Percentiles rank a stretch among this genome's conserved stretches.
phyloP scores from a whole-genome alignment of 2,113 vertebrate genomes.

The Capreolus pygargus region DNA sequence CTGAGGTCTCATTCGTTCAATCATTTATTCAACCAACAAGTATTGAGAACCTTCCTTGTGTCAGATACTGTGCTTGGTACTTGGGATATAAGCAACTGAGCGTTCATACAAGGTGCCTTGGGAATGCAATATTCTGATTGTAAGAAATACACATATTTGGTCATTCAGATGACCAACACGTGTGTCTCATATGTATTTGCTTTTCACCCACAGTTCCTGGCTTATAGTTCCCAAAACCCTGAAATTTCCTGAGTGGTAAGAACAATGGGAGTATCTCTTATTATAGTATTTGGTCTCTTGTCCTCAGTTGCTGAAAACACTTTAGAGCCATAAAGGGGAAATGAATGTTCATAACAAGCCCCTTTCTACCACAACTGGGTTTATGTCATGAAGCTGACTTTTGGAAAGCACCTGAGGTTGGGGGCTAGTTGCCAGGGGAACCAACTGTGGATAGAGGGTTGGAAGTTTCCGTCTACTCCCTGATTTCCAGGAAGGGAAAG shows the following conservation, averaged over 20 bases:
- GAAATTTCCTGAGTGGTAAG: neutral
- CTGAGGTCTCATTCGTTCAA: neutral
- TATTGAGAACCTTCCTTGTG: neutral
- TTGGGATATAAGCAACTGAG: neutral
- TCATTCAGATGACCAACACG: neutral
- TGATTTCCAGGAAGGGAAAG: neutral
- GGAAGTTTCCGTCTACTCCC: neutral
- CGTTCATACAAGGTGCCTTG: neutral
- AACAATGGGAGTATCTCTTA: neutral
- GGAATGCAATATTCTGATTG: neutral
- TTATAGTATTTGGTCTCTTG: neutral
- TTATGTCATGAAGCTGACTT: neutral
- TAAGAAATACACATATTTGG: neutral
- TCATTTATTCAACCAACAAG: neutral
- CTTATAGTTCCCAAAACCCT: neutral
- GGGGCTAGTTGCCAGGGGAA: neutral
- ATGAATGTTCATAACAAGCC: neutral
- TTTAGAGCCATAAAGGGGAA: neutral
- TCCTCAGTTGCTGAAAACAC: neutral
- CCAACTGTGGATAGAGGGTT: neutral
- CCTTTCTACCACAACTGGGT: neutral
- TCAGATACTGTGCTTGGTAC: neutral
- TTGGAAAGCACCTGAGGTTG: neutral
- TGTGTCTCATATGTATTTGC: neutral
- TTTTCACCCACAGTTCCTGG: neutral